phyloP scores from a whole-genome alignment of 2,888 invertebrate genomes.

The Heteromyza rotundicornis region DNA sequence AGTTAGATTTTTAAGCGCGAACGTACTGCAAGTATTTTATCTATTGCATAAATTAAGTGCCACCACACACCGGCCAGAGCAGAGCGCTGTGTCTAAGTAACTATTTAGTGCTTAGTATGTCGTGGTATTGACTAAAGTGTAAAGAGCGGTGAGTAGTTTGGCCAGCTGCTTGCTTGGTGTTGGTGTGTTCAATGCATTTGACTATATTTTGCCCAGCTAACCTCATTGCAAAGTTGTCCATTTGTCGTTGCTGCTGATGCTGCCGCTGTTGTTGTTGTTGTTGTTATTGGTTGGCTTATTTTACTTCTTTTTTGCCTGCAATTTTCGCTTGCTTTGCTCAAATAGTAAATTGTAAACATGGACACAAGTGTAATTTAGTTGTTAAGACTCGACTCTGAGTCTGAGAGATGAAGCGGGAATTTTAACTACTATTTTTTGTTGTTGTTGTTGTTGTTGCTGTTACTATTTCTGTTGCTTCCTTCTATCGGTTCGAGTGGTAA shows the following conservation, averaged over 20 bases:
- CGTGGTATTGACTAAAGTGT: too few relatives aligned
- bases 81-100: not conserved
- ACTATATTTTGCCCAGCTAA: constrained; percentile 51
- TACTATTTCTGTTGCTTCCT: too few relatives aligned
- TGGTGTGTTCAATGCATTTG: not conserved
- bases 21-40: constrained; percentile 21
- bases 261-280: too few relatives aligned
- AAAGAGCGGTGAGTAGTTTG: too few relatives aligned
- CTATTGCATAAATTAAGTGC: constrained; percentile 47
- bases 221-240: constrained; percentile 47
- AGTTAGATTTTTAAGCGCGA: not conserved
- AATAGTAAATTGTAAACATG: constrained; percentile 48
- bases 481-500: not conserved
- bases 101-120: not conserved
- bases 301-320: constrained; percentile 6
- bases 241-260: too few relatives aligned
- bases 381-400: constrained; percentile 37
- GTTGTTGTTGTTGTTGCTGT: constrained; percentile 4
- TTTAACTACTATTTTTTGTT: constrained; percentile 30
- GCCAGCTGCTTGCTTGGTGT: not conserved
- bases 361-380: constrained; percentile 54
- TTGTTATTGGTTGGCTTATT: not conserved
- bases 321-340: constrained; percentile 28
- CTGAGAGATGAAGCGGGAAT: constrained; percentile 31
- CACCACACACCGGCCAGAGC: constrained; percentile 9